A percentile compares a stretch with the other conserved stretches of the same genome.
phyloP scores from a whole-genome alignment of 2,797 vertebrate species.

The Neopelma chrysocephalum region DNA sequence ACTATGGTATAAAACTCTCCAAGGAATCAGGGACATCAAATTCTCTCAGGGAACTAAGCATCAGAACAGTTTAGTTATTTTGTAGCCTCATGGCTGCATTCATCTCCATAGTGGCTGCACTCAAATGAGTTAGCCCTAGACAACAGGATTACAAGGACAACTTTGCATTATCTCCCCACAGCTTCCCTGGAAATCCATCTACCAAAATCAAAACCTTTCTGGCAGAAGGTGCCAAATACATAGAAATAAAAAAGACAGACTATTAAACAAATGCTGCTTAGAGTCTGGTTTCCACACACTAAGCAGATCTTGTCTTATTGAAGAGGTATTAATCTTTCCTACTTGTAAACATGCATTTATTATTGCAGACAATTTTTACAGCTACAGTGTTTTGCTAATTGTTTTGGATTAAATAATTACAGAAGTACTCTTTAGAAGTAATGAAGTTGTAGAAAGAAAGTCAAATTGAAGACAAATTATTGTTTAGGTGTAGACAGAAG shows the following conservation, averaged over 20 bases:
- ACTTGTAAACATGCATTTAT: neutral
- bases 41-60: neutral
- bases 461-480: neutral
- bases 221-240: neutral
- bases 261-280: neutral
- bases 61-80: neutral
- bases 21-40: neutral
- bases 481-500: neutral
- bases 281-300: neutral
- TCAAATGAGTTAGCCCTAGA: neutral
- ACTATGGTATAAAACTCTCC: neutral
- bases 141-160: neutral
- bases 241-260: neutral
- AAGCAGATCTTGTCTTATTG: neutral
- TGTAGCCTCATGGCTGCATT: neutral
- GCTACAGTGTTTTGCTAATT: neutral
- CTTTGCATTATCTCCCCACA: neutral
- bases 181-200: neutral
- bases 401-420: neutral
- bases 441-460: neutral
- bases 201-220: neutral
- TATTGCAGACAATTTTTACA: slow-evolving; percentile 3
- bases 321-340: slow-evolving; percentile 1
- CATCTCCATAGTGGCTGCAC: neutral
- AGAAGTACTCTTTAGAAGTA: neutral